A percentile compares a stretch with the other conserved stretches of the same genome.
These are phyloP conservation scores for Aselliscus stoliczkanus DNA, from an alignment of 2,797 vertebrate species.

Conservation along the genomic window DNA sequence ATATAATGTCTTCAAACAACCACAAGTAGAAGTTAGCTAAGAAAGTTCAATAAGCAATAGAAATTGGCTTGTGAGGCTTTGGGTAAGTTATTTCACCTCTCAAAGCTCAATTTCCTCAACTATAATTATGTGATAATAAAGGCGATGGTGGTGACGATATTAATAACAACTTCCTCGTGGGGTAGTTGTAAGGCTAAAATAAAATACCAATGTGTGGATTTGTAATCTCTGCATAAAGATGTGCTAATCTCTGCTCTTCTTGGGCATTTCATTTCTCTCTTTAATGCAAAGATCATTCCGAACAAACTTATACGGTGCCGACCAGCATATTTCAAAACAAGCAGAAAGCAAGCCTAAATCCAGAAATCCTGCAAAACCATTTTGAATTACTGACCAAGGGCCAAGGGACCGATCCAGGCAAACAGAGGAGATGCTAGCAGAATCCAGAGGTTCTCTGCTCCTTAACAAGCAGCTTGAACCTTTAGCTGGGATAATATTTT, in stretches of 20 bases:
- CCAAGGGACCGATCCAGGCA: neutral
- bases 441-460: neutral
- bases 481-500: neutral
- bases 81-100: neutral
- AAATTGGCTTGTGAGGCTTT: neutral
- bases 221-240: neutral
- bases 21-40: neutral
- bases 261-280: neutral
- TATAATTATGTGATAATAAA: neutral
- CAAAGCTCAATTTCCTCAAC: neutral
- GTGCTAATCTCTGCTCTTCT: neutral
- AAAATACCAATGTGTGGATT: neutral
- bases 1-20: neutral
- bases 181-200: neutral
- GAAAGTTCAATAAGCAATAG: neutral
- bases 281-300: neutral
- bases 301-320: neutral
- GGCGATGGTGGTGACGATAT: too few species aligned
- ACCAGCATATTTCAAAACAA: slow-evolving; percentile 13
- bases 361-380: slow-evolving; percentile 13
- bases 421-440: neutral
- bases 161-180: neutral
- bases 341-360: neutral
- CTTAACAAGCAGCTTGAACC: neutral
- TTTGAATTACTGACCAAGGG: slow-evolving; percentile 15